Conservation (phyloP, 2,113 vertebrate species). For the Hippocampus barbouri region DNA sequence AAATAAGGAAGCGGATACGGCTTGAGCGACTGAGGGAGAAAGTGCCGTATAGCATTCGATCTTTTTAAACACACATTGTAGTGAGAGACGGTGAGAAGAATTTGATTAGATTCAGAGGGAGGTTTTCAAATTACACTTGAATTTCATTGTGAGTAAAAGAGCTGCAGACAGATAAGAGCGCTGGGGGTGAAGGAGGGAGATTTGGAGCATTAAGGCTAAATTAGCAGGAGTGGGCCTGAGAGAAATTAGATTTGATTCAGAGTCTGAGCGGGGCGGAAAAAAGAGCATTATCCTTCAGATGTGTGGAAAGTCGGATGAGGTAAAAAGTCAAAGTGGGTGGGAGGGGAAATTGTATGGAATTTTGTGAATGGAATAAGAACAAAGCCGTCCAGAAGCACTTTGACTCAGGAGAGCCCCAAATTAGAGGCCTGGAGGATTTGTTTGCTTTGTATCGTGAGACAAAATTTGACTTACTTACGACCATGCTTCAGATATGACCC, state of each 20-base stretch:
- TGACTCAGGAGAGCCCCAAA: neutral
- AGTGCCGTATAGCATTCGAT: slow-evolving; percentile 29
- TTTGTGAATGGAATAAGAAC: slow-evolving; percentile 20
- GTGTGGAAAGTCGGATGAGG: slow-evolving; percentile 22
- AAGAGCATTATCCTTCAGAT: slow-evolving; percentile 46
- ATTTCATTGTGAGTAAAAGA: slow-evolving; percentile 46
- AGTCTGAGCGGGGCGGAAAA: slow-evolving; percentile 18
- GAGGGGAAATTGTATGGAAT: slow-evolving; percentile 17
- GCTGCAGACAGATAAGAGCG: slow-evolving; percentile 30
- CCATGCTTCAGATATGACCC: neutral
- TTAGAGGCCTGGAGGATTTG: neutral
- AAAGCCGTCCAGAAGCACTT: slow-evolving; percentile 25
- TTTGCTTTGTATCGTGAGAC: neutral
- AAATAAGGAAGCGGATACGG: neutral
- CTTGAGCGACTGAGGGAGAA: slow-evolving; percentile 1
- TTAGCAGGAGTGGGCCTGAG: slow-evolving; percentile 50
- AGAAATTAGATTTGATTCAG: slow-evolving; percentile 62
- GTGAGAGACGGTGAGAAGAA: slow-evolving; percentile 47
- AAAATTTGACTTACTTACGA: neutral
- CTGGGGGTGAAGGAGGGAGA: slow-evolving; percentile 21
- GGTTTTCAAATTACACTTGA: slow-evolving; percentile 57
- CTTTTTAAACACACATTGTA: slow-evolving; percentile 50
- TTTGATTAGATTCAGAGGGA: slow-evolving; percentile 60
- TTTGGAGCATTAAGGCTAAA: slow-evolving; percentile 48
- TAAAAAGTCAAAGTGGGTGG: neutral